Conservation (phyloP, 2,888 invertebrate species). For the Actias luna region DNA sequence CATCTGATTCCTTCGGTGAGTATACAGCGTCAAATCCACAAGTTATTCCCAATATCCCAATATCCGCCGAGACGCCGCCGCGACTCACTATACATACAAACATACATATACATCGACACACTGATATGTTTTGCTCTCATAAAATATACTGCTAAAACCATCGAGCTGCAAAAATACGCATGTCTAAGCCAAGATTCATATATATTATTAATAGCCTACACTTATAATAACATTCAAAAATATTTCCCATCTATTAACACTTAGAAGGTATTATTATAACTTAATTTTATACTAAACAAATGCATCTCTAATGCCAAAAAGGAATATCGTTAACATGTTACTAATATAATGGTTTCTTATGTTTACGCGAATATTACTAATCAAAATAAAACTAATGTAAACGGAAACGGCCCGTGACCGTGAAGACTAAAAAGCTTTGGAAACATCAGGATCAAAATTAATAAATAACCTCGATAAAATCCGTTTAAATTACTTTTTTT, state of each 20-base stretch:
- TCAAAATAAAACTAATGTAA: no score
- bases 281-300: no score
- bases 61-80: conserved; percentile 45
- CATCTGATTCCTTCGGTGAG: conserved; percentile 29
- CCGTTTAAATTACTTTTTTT: no score
- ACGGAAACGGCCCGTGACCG: no score
- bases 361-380: no score
- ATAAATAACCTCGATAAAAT: no score
- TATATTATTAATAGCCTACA: background rate
- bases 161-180: conserved; percentile 31
- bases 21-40: conserved; percentile 46
- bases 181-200: background rate
- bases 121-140: conserved; percentile 40
- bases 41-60: conserved; percentile 64
- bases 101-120: conserved; percentile 37
- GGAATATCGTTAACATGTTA: no score
- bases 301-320: no score
- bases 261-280: no score
- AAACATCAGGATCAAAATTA: no score
- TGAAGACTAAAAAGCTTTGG: no score
- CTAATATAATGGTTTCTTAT: no score
- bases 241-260: background rate
- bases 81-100: conserved; percentile 21
- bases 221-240: background rate
- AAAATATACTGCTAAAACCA: conserved; percentile 48